Evolutionary conservation across 2,888 invertebrate genomes (phyloP), one percentile per base, ranked within the genome.

Genomic region (Ornithoptera alexandrae): DNA sequence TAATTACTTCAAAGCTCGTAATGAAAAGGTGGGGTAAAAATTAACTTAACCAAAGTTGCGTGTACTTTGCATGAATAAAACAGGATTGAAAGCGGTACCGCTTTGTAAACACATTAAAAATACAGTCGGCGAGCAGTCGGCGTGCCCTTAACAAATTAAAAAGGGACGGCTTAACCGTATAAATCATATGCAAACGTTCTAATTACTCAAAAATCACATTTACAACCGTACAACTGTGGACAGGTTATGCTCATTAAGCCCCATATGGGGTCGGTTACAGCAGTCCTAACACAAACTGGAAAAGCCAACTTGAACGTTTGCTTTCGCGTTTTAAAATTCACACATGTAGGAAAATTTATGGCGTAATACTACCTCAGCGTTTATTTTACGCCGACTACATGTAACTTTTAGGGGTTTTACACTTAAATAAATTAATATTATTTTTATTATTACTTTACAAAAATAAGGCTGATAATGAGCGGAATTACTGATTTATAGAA

Each of bases 181-280:
- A 82, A 85, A 85, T 85, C 84, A 83, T 79, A 81, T 81, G 85
- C 77, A 83, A 85, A 82, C 83, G 83, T 78, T 84, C 81, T 88
- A 88, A 88, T 87, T 88, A 87, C 88, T 87, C 80, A 81, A 85
- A 86, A 84, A 87, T 84, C 83, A 81, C 84, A 85, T 87, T 86
- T 81, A 82, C 82, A 82, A 79, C 77, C 78, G 75, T 74, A 82
- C 76, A 79, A 81, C 80, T 78, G 79, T 76, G 83, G 86, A 85
- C 84, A 84, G 81, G 83, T 83, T 81, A 81, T 79, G 77, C 84
- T 86, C 85, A 86, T 88, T 86, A 88, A 81, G 79, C 76, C 18
- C 74, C 72, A 63, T 72, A 74, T 73, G 75, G 74, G 77, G 76
- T 61, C 74, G 68, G 72, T 70, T 69, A 72, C 63, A 63, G n/a